Conservation (phyloP, 2,797 vertebrate genomes). For the Lithobates sylvaticus region DNA sequence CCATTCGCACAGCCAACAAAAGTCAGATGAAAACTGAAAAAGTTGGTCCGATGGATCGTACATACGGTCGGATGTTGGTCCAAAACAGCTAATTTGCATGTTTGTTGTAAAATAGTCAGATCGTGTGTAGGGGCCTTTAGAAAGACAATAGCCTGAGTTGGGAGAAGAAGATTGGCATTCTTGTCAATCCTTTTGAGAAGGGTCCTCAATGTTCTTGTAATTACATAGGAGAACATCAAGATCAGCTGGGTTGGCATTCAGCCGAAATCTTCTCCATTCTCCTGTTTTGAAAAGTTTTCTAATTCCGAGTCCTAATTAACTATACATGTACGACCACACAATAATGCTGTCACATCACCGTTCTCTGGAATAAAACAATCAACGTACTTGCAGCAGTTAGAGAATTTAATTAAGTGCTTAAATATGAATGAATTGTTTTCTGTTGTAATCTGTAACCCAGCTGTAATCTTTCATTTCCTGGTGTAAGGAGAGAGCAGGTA, state of each 20-base stretch:
- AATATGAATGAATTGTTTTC: constrained; percentile 16
- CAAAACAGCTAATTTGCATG: too few relatives aligned
- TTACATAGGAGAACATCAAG: neutral
- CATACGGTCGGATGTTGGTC: too few relatives aligned
- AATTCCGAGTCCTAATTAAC: neutral
- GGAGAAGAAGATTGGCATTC: neutral
- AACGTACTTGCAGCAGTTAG: constrained; percentile 1
- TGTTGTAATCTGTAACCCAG: constrained; percentile 11
- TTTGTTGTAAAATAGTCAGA: too few relatives aligned
- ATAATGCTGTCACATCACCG: neutral
- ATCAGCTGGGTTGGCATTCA: neutral
- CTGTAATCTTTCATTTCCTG: constrained; percentile 37
- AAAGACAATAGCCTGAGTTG: neutral
- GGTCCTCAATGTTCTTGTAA: neutral
- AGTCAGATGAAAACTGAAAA: too few relatives aligned
- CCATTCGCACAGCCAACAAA: too few relatives aligned
- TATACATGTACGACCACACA: neutral
- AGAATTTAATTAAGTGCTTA: constrained; percentile 30
- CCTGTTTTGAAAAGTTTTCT: neutral
- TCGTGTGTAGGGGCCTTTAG: too few relatives aligned
- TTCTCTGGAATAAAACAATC: constrained; percentile 2
- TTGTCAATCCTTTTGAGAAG: neutral
- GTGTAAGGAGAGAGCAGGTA: constrained; percentile 38
- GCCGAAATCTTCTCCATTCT: neutral
- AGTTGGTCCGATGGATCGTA: too few relatives aligned